Conservation (phyloP, 2,797 vertebrate species). For the Crocodylus rhombifer region DNA sequence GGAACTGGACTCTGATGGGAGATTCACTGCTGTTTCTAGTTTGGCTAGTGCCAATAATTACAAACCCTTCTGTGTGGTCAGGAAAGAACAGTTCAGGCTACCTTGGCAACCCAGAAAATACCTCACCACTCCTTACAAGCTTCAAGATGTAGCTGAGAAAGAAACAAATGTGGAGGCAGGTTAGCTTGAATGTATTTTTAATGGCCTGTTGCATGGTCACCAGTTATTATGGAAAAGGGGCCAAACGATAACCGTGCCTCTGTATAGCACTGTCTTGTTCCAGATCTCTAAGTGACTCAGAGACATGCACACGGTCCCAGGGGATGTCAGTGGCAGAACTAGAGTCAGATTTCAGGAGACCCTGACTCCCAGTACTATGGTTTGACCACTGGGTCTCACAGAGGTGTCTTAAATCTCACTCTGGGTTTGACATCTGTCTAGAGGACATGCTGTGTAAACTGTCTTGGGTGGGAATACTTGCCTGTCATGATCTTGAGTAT, state of each 20-base stretch:
- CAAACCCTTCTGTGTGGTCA: not conserved
- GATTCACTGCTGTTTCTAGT: not conserved
- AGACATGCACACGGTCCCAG: not conserved
- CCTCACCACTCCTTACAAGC: not conserved
- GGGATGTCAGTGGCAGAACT: not conserved
- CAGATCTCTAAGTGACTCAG: not conserved
- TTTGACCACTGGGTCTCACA: not conserved
- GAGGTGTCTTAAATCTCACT: not conserved
- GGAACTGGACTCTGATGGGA: constrained; percentile 6
- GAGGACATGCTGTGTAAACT: not conserved
- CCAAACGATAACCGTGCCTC: not conserved
- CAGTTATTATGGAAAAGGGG: not conserved
- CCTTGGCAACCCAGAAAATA: not conserved
- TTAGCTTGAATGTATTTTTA: not conserved
- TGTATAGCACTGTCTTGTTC: not conserved
- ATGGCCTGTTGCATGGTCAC: not conserved
- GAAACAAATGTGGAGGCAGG: not conserved
- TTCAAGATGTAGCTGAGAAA: not conserved
- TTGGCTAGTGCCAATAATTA: not conserved
- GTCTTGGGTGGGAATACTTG: not conserved
- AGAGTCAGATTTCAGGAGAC: not conserved
- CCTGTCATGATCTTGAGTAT: not conserved
- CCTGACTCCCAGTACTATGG: not conserved
- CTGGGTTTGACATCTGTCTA: not conserved
- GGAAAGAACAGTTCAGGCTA: not conserved